Conservation (phyloP, 2,113 vertebrate species). For the Piprites chloris region DNA sequence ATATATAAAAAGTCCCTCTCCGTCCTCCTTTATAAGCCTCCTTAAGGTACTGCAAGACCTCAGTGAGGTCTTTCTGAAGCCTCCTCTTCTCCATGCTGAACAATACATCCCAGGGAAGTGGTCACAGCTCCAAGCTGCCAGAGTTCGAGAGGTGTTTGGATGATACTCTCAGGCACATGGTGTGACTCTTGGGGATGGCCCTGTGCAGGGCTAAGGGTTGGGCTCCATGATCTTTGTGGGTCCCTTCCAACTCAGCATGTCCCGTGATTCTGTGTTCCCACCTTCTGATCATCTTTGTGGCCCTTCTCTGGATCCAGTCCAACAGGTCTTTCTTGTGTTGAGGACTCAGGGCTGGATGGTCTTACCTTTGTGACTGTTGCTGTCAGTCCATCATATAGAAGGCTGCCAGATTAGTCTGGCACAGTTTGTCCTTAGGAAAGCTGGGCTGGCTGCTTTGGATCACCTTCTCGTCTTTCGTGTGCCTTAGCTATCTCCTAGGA, state of each 20-base stretch:
- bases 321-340: not conserved
- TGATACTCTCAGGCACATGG: not conserved
- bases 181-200: not conserved
- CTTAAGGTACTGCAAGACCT: not conserved
- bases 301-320: not conserved
- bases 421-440: not conserved
- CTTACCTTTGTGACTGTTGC: rapidly evolving
- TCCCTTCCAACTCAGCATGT: not conserved
- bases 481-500: not conserved
- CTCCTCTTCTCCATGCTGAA: not conserved
- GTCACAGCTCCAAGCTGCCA: not conserved
- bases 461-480: not conserved
- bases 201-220: not conserved
- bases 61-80: not conserved
- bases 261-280: not conserved
- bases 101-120: not conserved
- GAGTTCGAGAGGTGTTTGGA: not conserved
- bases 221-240: not conserved
- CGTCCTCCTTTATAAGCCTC: not conserved
- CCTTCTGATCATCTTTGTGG: not conserved
- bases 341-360: not conserved
- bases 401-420: not conserved
- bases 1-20: not conserved
- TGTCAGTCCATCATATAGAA: not conserved
- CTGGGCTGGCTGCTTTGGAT: not conserved